Evolutionary conservation across 2,797 vertebrate genomes (phyloP).

Genomic region (Ataeniobius toweri): DNA sequence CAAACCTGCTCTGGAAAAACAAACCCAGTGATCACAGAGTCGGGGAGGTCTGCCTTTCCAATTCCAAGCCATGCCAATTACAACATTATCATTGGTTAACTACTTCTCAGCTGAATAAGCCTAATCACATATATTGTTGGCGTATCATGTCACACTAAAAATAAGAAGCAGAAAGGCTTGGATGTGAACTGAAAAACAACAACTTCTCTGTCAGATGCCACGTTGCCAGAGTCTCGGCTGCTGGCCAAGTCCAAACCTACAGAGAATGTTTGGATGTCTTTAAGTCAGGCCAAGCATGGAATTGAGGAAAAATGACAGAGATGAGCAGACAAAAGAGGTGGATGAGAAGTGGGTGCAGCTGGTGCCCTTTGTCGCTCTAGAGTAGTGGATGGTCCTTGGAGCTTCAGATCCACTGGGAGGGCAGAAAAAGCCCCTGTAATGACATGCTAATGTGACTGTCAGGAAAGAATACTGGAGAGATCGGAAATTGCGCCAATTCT

Average conservation of each 20-base stretch:
- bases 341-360: conserved; percentile 83
- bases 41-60: conserved; percentile 34
- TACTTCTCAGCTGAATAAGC: conserved; percentile 51
- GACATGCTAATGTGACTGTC: conserved; percentile 83
- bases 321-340: conserved; percentile 52
- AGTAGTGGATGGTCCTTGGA: conserved; percentile 70
- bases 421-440: conserved; percentile 76
- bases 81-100: conserved; percentile 49
- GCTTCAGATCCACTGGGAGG: conserved; percentile 67
- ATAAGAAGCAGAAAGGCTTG: conserved; percentile 39
- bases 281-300: conserved; percentile 48
- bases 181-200: conserved; percentile 57
- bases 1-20: conserved; percentile 49
- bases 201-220: conserved; percentile 52
- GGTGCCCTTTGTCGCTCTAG: conserved; percentile 78
- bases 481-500: conserved; percentile 83
- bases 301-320: conserved; percentile 48
- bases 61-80: conserved; percentile 34
- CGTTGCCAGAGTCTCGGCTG: conserved; percentile 42
- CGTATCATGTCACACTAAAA: conserved; percentile 49
- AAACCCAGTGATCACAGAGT: conserved; percentile 55
- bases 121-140: conserved; percentile 68
- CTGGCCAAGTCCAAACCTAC: conserved; percentile 55
- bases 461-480: conserved; percentile 80
- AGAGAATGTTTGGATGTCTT: conserved; percentile 56